A percentile compares a stretch with the other conserved stretches of the same genome.
Evolutionary conservation across 2,797 vertebrate species (phyloP).

Genomic region (Lepus oiostolus): DNA sequence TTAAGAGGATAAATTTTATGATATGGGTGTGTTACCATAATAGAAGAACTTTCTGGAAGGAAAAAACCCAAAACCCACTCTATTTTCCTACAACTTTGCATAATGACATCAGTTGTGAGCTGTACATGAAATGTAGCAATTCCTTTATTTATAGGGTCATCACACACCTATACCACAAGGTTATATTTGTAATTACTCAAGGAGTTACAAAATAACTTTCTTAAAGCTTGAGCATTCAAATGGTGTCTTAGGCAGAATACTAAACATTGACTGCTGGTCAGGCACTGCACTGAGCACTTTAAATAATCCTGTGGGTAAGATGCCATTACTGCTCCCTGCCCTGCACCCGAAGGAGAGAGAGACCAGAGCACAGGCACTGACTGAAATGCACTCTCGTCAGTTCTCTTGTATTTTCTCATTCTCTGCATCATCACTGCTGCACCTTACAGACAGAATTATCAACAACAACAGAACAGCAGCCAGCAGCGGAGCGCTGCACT

Average conservation of each 20-base stretch:
- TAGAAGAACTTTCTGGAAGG: no score
- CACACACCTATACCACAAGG: not conserved
- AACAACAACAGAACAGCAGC: not conserved
- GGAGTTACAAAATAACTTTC: constrained; percentile 16
- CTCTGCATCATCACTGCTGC: not conserved
- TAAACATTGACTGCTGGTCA: not conserved
- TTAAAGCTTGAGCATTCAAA: not conserved
- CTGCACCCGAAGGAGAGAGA: no score
- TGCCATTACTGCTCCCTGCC: not conserved
- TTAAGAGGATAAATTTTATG: not conserved
- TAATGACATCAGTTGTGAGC: not conserved
- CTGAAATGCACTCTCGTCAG: not conserved
- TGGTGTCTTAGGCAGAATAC: not conserved
- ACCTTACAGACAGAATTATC: not conserved
- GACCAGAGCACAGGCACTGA: not conserved
- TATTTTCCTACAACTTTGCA: not conserved
- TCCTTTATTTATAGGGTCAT: not conserved
- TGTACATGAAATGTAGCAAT: not conserved
- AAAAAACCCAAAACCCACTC: not conserved
- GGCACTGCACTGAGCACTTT: not conserved
- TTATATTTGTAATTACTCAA: not conserved
- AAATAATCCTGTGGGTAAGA: not conserved
- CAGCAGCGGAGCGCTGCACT: rapidly evolving
- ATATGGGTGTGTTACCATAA: not conserved
- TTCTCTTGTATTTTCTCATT: not conserved